phyloP scores from a whole-genome alignment of 2,797 vertebrate species.

The Lacerta agilis region DNA sequence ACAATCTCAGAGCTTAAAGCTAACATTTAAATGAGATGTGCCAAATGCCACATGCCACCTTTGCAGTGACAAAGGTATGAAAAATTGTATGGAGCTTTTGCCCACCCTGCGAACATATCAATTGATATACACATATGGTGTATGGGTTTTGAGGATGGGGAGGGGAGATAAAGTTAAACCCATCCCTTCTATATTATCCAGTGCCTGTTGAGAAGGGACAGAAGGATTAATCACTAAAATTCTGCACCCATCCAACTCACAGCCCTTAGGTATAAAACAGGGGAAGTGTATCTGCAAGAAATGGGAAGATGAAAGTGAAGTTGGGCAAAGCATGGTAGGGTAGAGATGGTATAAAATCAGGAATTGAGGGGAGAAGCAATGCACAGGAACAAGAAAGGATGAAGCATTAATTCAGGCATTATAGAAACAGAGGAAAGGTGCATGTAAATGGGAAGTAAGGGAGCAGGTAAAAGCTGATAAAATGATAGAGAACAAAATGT shows the following conservation, averaged over 20 bases:
- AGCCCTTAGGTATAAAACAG: neutral
- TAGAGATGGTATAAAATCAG: neutral
- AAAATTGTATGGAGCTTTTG: constrained; percentile 43
- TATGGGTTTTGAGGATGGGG: neutral
- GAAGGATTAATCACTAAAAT: neutral
- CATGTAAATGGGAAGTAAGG: neutral
- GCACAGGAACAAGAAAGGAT: neutral
- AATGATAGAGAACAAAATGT: neutral
- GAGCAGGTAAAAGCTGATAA: neutral
- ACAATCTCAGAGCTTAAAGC: constrained; percentile 36
- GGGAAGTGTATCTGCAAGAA: neutral
- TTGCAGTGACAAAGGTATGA: constrained; percentile 52
- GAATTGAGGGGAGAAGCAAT: neutral
- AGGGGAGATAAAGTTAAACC: neutral
- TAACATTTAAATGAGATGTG: constrained; percentile 61
- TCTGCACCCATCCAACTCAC: neutral
- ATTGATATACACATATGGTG: neutral
- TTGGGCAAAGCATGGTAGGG: neutral
- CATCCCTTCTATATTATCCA: neutral
- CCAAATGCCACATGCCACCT: constrained; percentile 46
- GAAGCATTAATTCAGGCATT: neutral
- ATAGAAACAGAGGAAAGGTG: neutral
- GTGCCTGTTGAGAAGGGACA: neutral
- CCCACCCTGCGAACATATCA: neutral
- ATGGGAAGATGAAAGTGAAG: neutral